These are phyloP conservation scores for Gephyroberyx darwinii DNA, from an alignment of 2,797 vertebrate species.

Conservation along the genomic window DNA sequence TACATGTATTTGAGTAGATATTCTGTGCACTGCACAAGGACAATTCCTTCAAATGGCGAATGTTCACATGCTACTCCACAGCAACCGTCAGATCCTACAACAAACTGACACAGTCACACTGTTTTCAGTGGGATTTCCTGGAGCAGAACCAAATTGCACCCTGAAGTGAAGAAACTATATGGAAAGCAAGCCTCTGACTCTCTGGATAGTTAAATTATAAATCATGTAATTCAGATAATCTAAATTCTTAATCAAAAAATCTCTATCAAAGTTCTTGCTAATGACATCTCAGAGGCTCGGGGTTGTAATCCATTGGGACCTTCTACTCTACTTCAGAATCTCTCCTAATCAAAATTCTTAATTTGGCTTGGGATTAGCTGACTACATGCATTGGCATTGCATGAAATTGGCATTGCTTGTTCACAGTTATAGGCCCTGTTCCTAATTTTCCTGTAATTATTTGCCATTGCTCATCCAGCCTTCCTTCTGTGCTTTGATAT, in stretches of 20 bases:
- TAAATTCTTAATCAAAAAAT: constrained; percentile 47
- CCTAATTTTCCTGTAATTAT: not conserved
- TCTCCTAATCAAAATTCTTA: constrained; percentile 25
- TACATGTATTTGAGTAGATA: constrained; percentile 94
- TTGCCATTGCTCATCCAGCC: not conserved
- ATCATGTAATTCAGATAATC: constrained; percentile 11
- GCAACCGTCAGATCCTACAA: constrained; percentile 91
- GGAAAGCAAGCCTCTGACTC: not conserved
- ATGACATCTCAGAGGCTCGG: constrained; percentile 7
- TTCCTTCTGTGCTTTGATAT: not conserved
- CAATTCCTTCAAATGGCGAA: constrained; percentile 94
- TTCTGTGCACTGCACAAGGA: constrained; percentile 93
- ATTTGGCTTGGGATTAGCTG: constrained; percentile 25
- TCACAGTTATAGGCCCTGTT: constrained; percentile 3
- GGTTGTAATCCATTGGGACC: constrained; percentile 22
- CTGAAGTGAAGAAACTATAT: constrained; percentile 10
- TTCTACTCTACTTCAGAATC: constrained; percentile 5
- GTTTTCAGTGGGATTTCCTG: constrained; percentile 37
- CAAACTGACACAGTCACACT: constrained; percentile 83
- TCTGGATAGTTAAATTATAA: not conserved
- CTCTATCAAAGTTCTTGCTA: constrained; percentile 34
- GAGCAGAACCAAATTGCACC: not conserved
- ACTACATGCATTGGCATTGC: constrained; percentile 13
- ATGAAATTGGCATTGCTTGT: not conserved
- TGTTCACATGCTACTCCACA: constrained; percentile 96